Evolutionary conservation across 2,797 vertebrate genomes (phyloP).

Genomic region (Poeciliopsis infans): DNA sequence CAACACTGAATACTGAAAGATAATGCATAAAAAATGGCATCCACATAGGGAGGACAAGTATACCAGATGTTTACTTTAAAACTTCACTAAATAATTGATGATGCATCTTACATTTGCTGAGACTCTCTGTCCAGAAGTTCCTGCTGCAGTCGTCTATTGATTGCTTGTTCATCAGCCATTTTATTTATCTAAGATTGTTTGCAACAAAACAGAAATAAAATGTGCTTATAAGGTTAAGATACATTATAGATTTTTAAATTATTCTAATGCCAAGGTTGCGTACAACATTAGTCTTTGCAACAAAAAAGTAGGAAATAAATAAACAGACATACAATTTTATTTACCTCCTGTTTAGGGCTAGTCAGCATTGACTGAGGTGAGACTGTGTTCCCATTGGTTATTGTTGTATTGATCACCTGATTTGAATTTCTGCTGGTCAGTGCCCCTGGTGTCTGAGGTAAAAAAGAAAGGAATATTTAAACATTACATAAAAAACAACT

Average conservation of each 20-base stretch:
- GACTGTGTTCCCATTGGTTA: constrained; percentile 76
- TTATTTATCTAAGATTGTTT: constrained; percentile 74
- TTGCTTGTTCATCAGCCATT: constrained; percentile 84
- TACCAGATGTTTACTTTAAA: neutral
- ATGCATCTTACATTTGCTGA: constrained; percentile 85
- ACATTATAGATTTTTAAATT: neutral
- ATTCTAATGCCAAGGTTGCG: too few relatives aligned
- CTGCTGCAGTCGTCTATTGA: constrained; percentile 89
- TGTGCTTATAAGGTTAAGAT: neutral
- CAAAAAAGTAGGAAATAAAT: too few relatives aligned
- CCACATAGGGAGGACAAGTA: neutral
- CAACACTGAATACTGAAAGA: neutral
- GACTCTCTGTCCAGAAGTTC: constrained; percentile 90
- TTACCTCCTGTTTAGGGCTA: constrained; percentile 70
- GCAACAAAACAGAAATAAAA: constrained; percentile 37
- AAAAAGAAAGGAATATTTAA: neutral
- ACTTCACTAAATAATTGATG: neutral
- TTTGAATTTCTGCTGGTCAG: constrained; percentile 82
- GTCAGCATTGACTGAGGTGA: constrained; percentile 68
- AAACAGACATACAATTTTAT: neutral
- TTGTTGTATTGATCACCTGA: constrained; percentile 83
- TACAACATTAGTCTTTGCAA: too few relatives aligned
- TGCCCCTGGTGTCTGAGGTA: constrained; percentile 66
- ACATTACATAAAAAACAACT: neutral
- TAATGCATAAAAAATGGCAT: too few relatives aligned